Evolutionary conservation across 2,888 invertebrate genomes (phyloP), one percentile per base, ranked within the genome.

Genomic region (Leptarthrus brevirostris): DNA sequence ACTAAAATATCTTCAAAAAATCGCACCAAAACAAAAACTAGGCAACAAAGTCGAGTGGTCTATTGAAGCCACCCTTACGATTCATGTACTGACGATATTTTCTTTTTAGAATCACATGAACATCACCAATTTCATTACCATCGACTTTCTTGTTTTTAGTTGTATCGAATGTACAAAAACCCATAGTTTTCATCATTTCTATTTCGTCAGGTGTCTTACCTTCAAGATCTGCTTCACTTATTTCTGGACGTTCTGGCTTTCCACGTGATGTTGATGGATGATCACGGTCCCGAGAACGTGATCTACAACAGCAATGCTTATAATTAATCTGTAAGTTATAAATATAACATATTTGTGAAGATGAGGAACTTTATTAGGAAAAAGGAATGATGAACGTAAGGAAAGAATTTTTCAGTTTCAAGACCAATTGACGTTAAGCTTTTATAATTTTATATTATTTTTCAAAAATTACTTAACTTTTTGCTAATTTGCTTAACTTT

Each of bases 21-120:
- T 0, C 30, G 5, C 30, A 30, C 4, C 30, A 30, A 30, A 30
- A 1, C 30, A 30, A 30, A 26, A 10, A 76, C 78, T 84, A 96
- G 78, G 96, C 96, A 78, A 98, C 96, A 87, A 97, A 97, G 86
- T 99, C 98, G 77, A 99, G 86, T 47, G 98, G 98, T 82, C 98
- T 89, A 86, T 99, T 99, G 86, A 99, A 99, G 72, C 98, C 99
- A 77, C 99, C 99, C 86, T 97, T 96, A 76, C 99, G 90, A 86
- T 99, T 99, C 99, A 99, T 99, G 83, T 99, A 99, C 86, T 99
- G 98, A 80, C 98, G 91, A 85, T 97, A 98, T 86, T 97, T 96
- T 80, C 98, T 88, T 86, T 98, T 97, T 75, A 97, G 89, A 77
- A 97, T 96, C 74, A 98, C 95, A 84, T 98, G 97, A 77, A 97